Evolutionary conservation across 92 coral and sea anemone species (phyloP).

Genomic region (Meandrina meandrites): DNA sequence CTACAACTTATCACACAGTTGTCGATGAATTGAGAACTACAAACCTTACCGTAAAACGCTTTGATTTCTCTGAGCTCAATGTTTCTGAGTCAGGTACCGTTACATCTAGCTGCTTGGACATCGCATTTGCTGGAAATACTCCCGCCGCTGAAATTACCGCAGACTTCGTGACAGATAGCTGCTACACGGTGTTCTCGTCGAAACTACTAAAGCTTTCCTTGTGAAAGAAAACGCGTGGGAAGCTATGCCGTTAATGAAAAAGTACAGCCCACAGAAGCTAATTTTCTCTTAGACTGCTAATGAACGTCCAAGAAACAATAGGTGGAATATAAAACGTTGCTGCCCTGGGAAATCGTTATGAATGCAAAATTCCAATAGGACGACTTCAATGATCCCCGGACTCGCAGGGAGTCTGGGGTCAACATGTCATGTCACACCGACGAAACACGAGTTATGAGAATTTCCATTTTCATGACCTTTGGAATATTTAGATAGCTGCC

Average conservation of each 20-base stretch:
- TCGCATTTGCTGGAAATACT: conserved; percentile 40
- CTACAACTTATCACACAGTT: not conserved
- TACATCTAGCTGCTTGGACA: conserved; percentile 90
- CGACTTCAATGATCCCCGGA: not conserved
- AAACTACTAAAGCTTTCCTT: not conserved
- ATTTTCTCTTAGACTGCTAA: not conserved
- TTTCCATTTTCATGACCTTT: conserved; percentile 13
- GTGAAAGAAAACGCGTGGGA: conserved; percentile 15
- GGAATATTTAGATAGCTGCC: not conserved
- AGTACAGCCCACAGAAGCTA: conserved; percentile 8
- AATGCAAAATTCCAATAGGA: conserved; percentile 4
- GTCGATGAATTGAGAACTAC: not conserved
- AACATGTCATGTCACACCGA: conserved; percentile 23
- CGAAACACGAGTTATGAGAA: conserved; percentile 14
- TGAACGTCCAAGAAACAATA: conserved; percentile 21
- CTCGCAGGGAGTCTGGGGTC: conserved; percentile 34
- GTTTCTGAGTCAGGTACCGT: conserved; percentile 99
- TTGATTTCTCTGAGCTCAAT: conserved; percentile 97
- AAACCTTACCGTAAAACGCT: conserved; percentile 96
- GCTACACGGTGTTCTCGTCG: not conserved
- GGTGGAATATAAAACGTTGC: not conserved
- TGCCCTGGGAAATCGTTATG: conserved; percentile 22
- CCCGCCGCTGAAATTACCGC: not conserved
- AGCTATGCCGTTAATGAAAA: not conserved
- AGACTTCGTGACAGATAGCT: conserved; percentile 46